These are phyloP conservation scores for Arbacia lixula DNA, from an alignment of 53 echinoderm and acorn worm species.

Conservation along the genomic window DNA sequence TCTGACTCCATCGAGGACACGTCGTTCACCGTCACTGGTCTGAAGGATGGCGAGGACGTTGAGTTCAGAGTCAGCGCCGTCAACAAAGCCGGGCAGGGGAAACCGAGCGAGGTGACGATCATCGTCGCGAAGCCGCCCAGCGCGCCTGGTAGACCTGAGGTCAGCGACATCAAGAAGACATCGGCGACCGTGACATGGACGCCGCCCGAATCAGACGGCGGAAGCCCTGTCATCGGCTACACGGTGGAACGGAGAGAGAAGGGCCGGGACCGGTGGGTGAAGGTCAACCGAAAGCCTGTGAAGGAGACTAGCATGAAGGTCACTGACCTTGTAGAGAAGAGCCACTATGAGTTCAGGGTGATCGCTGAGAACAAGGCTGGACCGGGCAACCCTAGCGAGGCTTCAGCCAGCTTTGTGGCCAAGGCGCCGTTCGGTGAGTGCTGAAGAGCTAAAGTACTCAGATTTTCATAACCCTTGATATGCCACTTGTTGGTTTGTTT, in stretches of 20 bases:
- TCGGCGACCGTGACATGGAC: constrained; percentile 76
- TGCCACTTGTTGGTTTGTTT: no score
- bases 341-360: constrained; percentile 90
- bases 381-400: constrained; percentile 74
- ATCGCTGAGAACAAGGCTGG: constrained; percentile 94
- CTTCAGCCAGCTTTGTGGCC: constrained; percentile 69
- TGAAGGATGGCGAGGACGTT: constrained; percentile 87
- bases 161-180: constrained; percentile 73
- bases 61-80: constrained; percentile 89
- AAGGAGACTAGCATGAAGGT: constrained; percentile 68
- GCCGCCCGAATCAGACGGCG: constrained; percentile 79
- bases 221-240: constrained; percentile 78
- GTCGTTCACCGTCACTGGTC: constrained; percentile 62
- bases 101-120: constrained; percentile 77
- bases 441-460: no score
- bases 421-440: constrained; percentile 84
- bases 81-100: constrained; percentile 93
- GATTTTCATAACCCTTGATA: no score
- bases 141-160: constrained; percentile 73
- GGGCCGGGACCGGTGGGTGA: constrained; percentile 80
- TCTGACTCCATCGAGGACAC: constrained; percentile 64
- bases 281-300: constrained; percentile 75
- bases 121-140: constrained; percentile 64
- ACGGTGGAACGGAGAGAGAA: constrained; percentile 74
- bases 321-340: constrained; percentile 73